Percentiles rank a stretch among this genome's conserved stretches.
Evolutionary conservation across 1,140 invertebrate species (phyloP).

Genomic region (Melitaea cinxia): DNA sequence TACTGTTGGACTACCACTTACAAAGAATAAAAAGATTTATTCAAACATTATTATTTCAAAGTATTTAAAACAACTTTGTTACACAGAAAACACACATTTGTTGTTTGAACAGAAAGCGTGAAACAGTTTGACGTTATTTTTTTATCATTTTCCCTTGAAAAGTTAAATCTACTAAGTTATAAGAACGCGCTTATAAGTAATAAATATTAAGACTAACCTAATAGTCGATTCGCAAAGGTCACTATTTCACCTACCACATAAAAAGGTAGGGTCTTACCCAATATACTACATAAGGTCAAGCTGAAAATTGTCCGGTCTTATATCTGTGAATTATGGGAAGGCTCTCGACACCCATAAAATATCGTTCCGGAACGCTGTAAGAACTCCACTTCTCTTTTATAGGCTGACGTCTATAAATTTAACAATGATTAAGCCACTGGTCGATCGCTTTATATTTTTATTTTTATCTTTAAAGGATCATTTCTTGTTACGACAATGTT

Average conservation of each 20-base stretch:
- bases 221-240: not conserved
- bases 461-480: conserved; percentile 1
- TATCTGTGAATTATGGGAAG: conserved; percentile 40
- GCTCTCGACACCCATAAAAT: conserved; percentile 30
- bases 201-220: no score
- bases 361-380: conserved; percentile 27
- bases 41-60: no score
- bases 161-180: no score
- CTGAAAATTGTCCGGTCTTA: conserved; percentile 39
- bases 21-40: no score
- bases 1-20: no score
- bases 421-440: conserved; percentile 33
- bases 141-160: no score
- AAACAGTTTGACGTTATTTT: no score
- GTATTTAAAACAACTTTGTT: no score
- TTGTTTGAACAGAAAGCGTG: no score
- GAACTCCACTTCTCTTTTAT: conserved; percentile 30
- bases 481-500: not conserved
- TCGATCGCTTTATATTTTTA: conserved; percentile 1
- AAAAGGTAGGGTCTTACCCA: not conserved
- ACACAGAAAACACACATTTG: no score
- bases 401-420: conserved; percentile 29
- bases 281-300: conserved; percentile 37
- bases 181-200: no score
- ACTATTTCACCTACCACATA: not conserved